Evolutionary conservation across 2,113 vertebrate species (phyloP), one percentile per base, ranked within the genome.

Genomic region (Patagioenas fasciata): DNA sequence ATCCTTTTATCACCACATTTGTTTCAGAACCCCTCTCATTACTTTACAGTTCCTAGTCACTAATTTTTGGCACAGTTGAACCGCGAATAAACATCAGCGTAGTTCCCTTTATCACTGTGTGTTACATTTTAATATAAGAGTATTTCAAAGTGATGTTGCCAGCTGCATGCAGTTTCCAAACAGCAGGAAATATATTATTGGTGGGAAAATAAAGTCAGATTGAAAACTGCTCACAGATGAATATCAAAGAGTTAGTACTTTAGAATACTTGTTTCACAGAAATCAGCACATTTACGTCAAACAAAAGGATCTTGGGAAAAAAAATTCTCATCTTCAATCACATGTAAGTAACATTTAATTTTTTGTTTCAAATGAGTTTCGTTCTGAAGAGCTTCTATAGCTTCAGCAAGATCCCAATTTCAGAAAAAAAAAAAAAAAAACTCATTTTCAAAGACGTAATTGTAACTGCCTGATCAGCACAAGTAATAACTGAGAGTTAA

Each of bases 151-250:
- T 42, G 69, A 85, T 91, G 40, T 26, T 96, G 85, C 95, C 85
- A 98, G 94, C 50, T 96, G 48, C 85, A 74, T 44, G 66, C 70
- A 85, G 75, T 72, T 97, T 96, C 95, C 84, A 73, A 95, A 96
- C 84, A 93, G 77, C 91, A 73, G 74, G 51, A 96, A 96, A 96
- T 94, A 85, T 10, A 83, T 54, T 83, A 74, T 40, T 89, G 54
- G 66, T 77, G 56, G 87, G 83, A 95, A 95, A 97, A 95, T 79
- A 94, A 97, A 97, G 91, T 82, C 67, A 91, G 64, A 80, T 48
- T 48, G 78, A 85, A 94, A 96, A 92, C 34, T 29, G 23, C 61
- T 96, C 89, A 42, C 64, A 93, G 86, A 94, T 64, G 67, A 83
- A 64, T 71, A 95, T 78, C 86, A 67, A 82, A 92, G 65, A 67